These are phyloP conservation scores for Rutilus rutilus DNA, from an alignment of 2,113 vertebrate species.

Conservation along the genomic window DNA sequence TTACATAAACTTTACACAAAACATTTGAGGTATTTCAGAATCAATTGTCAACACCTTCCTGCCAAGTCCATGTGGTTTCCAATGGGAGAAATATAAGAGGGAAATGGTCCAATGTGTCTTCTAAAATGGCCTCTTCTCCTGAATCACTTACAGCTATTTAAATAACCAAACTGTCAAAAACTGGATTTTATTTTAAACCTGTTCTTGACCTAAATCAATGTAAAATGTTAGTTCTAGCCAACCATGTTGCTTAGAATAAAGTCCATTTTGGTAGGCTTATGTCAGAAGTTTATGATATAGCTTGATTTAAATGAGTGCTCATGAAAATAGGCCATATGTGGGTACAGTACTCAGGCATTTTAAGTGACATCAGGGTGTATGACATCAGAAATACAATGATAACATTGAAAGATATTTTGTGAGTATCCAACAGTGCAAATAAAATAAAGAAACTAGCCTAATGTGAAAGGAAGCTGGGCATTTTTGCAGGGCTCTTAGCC, in stretches of 20 bases:
- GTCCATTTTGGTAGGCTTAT: not conserved
- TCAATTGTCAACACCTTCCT: slow-evolving; percentile 97
- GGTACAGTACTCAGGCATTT: slow-evolving; percentile 16
- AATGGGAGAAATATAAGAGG: slow-evolving; percentile 71
- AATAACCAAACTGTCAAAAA: not conserved
- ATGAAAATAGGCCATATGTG: not conserved
- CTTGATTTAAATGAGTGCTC: not conserved
- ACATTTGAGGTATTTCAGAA: slow-evolving; percentile 99
- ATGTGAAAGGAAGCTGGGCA: not conserved
- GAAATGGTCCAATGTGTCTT: slow-evolving; percentile 54
- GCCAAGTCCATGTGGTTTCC: slow-evolving; percentile 87
- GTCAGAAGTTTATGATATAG: slow-evolving; percentile 1
- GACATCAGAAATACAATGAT: not conserved
- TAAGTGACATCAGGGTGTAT: not conserved
- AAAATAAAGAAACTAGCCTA: not conserved
- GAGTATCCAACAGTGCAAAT: not conserved
- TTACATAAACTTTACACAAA: slow-evolving; percentile 99
- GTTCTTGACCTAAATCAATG: not conserved
- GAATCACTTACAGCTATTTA: slow-evolving; percentile 3
- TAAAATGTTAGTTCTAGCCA: not conserved
- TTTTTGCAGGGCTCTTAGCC: not conserved
- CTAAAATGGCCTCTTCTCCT: not conserved
- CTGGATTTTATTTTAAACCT: not conserved
- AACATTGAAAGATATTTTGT: not conserved
- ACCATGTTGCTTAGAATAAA: not conserved